Evolutionary conservation across 2,113 vertebrate species (phyloP), one percentile per base, ranked within the genome.

Genomic region (Halcyon malimbica): DNA sequence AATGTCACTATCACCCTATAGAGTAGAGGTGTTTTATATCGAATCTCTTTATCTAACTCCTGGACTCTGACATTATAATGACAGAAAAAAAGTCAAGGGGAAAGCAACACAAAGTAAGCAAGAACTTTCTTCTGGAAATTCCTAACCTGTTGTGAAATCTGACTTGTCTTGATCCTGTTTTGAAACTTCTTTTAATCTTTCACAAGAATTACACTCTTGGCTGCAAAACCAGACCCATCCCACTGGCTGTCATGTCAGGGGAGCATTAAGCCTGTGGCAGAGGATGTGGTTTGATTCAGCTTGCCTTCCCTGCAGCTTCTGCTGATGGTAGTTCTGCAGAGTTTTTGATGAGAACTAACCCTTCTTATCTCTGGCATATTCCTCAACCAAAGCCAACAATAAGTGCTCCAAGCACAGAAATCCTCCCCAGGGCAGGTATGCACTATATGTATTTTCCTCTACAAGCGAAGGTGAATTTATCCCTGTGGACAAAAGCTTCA

Each of bases 111-210:
- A 83, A 76, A 69, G 28, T 12, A 83, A 54, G 54, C 83, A 88
- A 24, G 8, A 73, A 85, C 11, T 54, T 87, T 42, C 24, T 77
- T 79, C 28, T 68, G 37, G n/a, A 92, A 83, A 69, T 56, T 79
- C 78, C 75, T 90, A 63, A 76, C 39, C 5, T 5, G 2, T 62
- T 78, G 16, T 51, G 78, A 94, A 93, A 94, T n/a, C 39, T 73
- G 64, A 87, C 89, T 93, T 94, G 10, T 26, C 53, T 24, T 56
- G n/a, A 79, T 91, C 44, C 39, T 81, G 11, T 57, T 79, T 2
- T 54, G 57, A 90, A 92, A 53, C 19, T 29, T 87, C 54, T 85
- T 83, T 91, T 68, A 93, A 83, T 93, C 89, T 75, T 96, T 90
- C 78, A 79, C 10, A 77, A 62, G 46, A 78, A 86, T 87, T 60